Evolutionary conservation across 2,797 vertebrate genomes (phyloP), one percentile per base, ranked within the genome.

Genomic region (Dendrocincla fuliginosa): DNA sequence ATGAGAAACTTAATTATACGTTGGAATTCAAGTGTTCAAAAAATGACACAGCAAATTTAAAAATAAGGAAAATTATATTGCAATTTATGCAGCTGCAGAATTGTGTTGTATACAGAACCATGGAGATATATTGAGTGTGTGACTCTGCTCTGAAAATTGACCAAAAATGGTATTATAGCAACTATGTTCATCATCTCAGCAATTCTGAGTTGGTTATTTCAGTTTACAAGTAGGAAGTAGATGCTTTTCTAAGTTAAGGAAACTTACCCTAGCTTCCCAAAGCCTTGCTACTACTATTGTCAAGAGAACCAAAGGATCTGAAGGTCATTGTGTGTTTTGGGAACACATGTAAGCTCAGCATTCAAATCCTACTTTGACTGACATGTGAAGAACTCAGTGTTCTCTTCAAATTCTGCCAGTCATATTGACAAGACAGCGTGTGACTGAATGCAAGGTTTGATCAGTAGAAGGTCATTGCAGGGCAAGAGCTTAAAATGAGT

Each of bases 1-100:
- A 77, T 68, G 75, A 91, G 77, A 89, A 69, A 69, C 57, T 85
- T 95, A 83, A 96, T 94, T 92, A 92, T 81, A 39, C 42, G 30
- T 13, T 77, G 57, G 32, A 83, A 94, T 91, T 75, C 42, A 91
- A 93, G 44, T 80, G 68, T 69, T 83, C 17, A 60, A 81, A 87
- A 96, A 87, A 89, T 78, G 73, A 87, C 39, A 61, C 74, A 84
- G 88, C 61, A 79, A 76, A 91, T 91, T 91, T 37, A 94, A 89
- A 94, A 95, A 93, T 91, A 91, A 87, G 61, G 70, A 81, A 75
- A 87, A 76, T 87, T 74, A 53, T 6, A 3, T 79, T 84, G 30
- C 30, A 67, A 3, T 76, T 90, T 89, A 59, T 67, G 74, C 83
- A 94, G 87, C 92, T 95, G 81, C 63, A 60, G 49, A 87, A 49